These are phyloP conservation scores for Istiophorus platypterus DNA, from an alignment of 2,113 vertebrate species.

Conservation along the genomic window DNA sequence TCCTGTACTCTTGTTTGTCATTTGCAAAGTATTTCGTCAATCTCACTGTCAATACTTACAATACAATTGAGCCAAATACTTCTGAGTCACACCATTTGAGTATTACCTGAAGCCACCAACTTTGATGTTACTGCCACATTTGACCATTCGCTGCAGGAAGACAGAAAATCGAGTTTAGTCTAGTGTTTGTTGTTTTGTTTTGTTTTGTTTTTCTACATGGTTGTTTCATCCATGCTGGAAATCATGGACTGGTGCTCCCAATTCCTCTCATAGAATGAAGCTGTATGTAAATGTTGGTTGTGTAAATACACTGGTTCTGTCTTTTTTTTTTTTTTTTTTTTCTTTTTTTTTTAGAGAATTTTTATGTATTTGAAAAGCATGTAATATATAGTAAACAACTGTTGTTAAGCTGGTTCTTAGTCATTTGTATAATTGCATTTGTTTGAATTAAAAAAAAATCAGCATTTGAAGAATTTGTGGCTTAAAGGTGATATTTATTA, in stretches of 20 bases:
- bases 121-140: slow-evolving; percentile 62
- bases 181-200: slow-evolving; percentile 34
- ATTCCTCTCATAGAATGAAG: slow-evolving; percentile 82
- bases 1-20: slow-evolving; percentile 38
- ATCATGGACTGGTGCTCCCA: slow-evolving; percentile 88
- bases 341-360: slow-evolving; percentile 74
- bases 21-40: slow-evolving; percentile 49
- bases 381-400: slow-evolving; percentile 93
- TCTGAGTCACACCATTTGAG: slow-evolving; percentile 56
- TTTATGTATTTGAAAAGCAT: slow-evolving; percentile 90
- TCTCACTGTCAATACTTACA: slow-evolving; percentile 50
- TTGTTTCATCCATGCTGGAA: slow-evolving; percentile 86
- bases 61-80: slow-evolving; percentile 63
- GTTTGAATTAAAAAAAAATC: slow-evolving; percentile 81
- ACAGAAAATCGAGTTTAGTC: slow-evolving; percentile 38
- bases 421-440: slow-evolving; percentile 91
- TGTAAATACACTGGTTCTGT: slow-evolving; percentile 91
- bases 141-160: slow-evolving; percentile 60
- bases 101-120: slow-evolving; percentile 54
- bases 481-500: slow-evolving; percentile 2
- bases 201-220: slow-evolving; percentile 26
- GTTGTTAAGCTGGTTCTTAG: slow-evolving; percentile 98
- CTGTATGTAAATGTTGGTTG: slow-evolving; percentile 88
- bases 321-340: slow-evolving; percentile 76
- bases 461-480: slow-evolving; percentile 35